phyloP scores from a whole-genome alignment of 1,140 invertebrate species.

The Neelides sp. region DNA sequence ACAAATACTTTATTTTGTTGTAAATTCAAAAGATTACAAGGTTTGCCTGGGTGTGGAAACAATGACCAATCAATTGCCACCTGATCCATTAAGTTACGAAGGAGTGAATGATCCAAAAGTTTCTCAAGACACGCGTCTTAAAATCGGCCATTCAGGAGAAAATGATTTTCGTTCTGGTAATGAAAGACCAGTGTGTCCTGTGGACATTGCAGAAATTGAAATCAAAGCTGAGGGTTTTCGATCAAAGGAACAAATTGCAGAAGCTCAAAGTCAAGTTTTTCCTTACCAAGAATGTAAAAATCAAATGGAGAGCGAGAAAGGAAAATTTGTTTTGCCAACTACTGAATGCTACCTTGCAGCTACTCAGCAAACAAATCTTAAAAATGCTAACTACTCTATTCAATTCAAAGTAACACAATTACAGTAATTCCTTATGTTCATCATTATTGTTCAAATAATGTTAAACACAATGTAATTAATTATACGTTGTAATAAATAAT shows the following conservation, averaged over 20 bases:
- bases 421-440: no score
- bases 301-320: constrained; percentile 17
- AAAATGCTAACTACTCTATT: constrained; percentile 15
- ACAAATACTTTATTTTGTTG: no score
- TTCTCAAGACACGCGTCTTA: constrained; percentile 10
- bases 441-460: no score
- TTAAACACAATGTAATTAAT: no score
- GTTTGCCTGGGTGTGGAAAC: neutral
- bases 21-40: no score
- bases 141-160: constrained; percentile 15
- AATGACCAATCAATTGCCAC: neutral
- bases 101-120: constrained; percentile 20
- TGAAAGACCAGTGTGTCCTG: constrained; percentile 9
- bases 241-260: constrained; percentile 8
- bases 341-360: constrained; percentile 17
- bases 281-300: constrained; percentile 26
- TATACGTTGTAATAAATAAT: no score
- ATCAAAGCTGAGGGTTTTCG: constrained; percentile 9
- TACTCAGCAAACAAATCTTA: constrained; percentile 22
- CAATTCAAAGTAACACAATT: constrained; percentile 24
- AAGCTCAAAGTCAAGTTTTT: neutral
- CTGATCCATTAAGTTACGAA: constrained; percentile 6
- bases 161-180: neutral
- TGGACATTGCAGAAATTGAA: constrained; percentile 11
- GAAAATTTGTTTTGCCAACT: constrained; percentile 26